These are phyloP conservation scores for Ostrea denselamellosa DNA, from an alignment of 1,140 invertebrate genomes.

Conservation along the genomic window DNA sequence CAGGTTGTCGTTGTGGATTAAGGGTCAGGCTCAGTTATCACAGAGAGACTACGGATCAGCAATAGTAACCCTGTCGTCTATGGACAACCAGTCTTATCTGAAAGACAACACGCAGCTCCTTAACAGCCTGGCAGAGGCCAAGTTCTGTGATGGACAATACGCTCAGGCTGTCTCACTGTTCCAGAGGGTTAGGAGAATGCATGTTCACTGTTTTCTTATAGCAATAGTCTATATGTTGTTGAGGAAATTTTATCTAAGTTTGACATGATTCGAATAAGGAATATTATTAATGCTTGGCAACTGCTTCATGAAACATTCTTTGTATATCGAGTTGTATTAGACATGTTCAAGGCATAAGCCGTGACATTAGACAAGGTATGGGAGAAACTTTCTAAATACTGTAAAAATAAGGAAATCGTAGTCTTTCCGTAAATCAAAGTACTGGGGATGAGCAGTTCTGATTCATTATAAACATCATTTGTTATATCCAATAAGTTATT, in stretches of 20 bases:
- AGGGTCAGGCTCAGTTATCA: conserved; percentile 84
- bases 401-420: too few relatives aligned
- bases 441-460: too few relatives aligned
- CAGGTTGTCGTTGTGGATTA: conserved; percentile 86
- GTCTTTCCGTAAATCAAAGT: too few relatives aligned
- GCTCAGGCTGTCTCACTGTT: conserved; percentile 74
- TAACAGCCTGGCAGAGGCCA: conserved; percentile 84
- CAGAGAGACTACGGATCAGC: conserved; percentile 84
- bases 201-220: background rate
- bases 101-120: conserved; percentile 85
- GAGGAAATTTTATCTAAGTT: background rate
- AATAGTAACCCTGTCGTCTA: conserved; percentile 82
- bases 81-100: conserved; percentile 82
- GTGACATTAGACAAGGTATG: too few relatives aligned
- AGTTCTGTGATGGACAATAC: conserved; percentile 83
- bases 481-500: too few relatives aligned
- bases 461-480: too few relatives aligned
- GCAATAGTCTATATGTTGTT: background rate
- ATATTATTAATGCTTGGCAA: too few relatives aligned
- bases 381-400: too few relatives aligned
- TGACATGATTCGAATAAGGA: too few relatives aligned
- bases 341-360: too few relatives aligned
- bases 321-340: too few relatives aligned
- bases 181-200: conserved; percentile 74
- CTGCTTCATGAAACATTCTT: too few relatives aligned